Base-by-base conservation (phyloP, 2,888 invertebrate genomes). In the Norana najaformis region DNA sequence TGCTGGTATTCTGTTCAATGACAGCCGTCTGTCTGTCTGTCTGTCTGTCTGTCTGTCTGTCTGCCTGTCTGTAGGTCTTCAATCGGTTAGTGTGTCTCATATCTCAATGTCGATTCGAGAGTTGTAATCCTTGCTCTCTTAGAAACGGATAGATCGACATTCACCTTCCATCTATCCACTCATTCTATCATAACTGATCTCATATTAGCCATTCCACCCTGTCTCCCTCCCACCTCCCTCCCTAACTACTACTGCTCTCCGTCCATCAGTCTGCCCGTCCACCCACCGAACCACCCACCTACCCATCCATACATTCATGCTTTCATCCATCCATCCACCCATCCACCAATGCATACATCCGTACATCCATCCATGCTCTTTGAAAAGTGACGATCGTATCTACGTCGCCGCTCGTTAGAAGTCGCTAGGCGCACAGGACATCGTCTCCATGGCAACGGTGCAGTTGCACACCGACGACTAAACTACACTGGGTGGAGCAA, bases 371-470 rank as follows among this genome's bases (percentile, higher is more conserved):
- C n/a, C 69, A 11, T 69, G n/a, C n/a, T n/a, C n/a, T n/a, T n/a
- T n/a, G n/a, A 69, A 47, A 69, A n/a, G n/a, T n/a, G 8, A 69
- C 69, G 30, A 69, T 69, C 69, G 69, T 69, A 69, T 69, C 69
- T 69, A 30, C 69, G n/a, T 69, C 69, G 69, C 1, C 69, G 69
- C 69, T 69, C 69, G 69, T 69, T n/a, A n/a, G n/a, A 8, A 6
- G 69, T 69, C 69, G 69, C 69, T 69, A 69, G 69, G 69, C 69
- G 30, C 69, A 69, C 69, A 69, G 69, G 69, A 69, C 69, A 69
- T 69, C 69, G 69, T 69, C 69, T 69, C 69, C 69, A 69, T n/a
- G 69, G 69, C 69, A 69, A 69, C 69, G 8, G 69, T 13, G 69
- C 69, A 69, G 69, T 69, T 69, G 30, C 69, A n/a, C 69, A n/a